A percentile compares a stretch with the other conserved stretches of the same genome.
These are phyloP conservation scores for Omphaloscelis lunosa DNA, from an alignment of 2,888 invertebrate species.

Conservation along the genomic window DNA sequence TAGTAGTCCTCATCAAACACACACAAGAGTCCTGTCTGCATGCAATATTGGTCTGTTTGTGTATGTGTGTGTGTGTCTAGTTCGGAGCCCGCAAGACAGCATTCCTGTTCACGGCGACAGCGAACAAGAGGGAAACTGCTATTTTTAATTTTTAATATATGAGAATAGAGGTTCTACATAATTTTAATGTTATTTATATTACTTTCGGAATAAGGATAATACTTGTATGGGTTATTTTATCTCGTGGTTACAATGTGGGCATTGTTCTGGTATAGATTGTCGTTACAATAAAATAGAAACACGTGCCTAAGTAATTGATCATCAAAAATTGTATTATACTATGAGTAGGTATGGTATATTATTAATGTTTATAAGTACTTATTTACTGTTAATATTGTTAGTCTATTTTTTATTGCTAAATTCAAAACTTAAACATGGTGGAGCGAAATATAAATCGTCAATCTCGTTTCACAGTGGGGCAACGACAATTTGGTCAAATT, in stretches of 20 bases:
- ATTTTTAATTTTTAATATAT: slow-evolving; percentile 13
- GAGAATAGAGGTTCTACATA: neutral
- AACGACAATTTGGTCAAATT: neutral
- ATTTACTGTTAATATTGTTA: neutral
- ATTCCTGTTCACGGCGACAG: slow-evolving; percentile 73
- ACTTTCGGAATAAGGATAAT: slow-evolving; percentile 15
- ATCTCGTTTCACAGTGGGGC: too few species aligned
- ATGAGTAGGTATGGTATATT: neutral
- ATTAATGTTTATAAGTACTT: neutral
- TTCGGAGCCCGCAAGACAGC: slow-evolving; percentile 79
- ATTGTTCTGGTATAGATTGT: neutral
- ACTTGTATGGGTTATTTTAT: neutral
- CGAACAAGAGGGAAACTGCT: slow-evolving; percentile 39
- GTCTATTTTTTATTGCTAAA: neutral
- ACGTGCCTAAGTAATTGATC: neutral
- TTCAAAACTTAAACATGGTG: too few species aligned
- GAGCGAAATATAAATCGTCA: too few species aligned
- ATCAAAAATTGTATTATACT: neutral
- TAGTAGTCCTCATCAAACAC: slow-evolving; percentile 53
- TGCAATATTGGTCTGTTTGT: slow-evolving; percentile 9
- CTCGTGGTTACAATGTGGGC: neutral
- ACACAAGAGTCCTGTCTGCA: slow-evolving; percentile 46
- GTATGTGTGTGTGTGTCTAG: slow-evolving; percentile 67
- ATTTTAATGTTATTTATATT: neutral
- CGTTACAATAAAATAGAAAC: neutral